Percentiles rank a stretch among this genome's conserved stretches.
phyloP scores from a whole-genome alignment of 2,888 invertebrate genomes.

The Protodeltote pygarga region DNA sequence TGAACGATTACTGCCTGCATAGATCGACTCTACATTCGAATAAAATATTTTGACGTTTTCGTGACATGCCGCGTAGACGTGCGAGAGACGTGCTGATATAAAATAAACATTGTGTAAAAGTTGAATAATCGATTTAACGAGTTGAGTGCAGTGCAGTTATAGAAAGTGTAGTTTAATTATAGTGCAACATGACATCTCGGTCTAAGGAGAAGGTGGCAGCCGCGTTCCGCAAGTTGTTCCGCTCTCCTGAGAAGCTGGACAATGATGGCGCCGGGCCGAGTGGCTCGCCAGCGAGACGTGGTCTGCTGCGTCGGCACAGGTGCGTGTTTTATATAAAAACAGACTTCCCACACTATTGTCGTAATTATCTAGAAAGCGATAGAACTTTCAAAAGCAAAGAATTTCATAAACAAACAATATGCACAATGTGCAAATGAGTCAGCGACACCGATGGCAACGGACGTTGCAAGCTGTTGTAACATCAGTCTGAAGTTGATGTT shows the following conservation, averaged over 20 bases:
- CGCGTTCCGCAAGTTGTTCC: slow-evolving; percentile 92
- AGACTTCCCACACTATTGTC: too few species aligned
- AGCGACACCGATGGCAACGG: slow-evolving; percentile 24
- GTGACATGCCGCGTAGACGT: slow-evolving; percentile 66
- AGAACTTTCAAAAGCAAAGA: slow-evolving; percentile 20
- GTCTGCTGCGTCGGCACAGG: slow-evolving; percentile 83
- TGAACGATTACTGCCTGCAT: slow-evolving; percentile 42
- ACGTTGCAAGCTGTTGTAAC: slow-evolving; percentile 43
- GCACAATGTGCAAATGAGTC: slow-evolving; percentile 36
- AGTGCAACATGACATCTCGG: slow-evolving; percentile 90
- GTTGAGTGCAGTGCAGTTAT: slow-evolving; percentile 63
- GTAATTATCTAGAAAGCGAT: neutral
- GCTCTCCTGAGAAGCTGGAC: slow-evolving; percentile 90
- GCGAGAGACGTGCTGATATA: slow-evolving; percentile 50
- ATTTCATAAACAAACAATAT: slow-evolving; percentile 38
- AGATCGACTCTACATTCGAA: slow-evolving; percentile 53
- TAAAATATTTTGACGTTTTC: slow-evolving; percentile 63
- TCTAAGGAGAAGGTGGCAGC: slow-evolving; percentile 94
- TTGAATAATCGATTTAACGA: slow-evolving; percentile 53
- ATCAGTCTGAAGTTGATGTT: slow-evolving; percentile 45
- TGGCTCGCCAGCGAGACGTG: slow-evolving; percentile 87
- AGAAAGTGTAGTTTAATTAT: slow-evolving; percentile 59
- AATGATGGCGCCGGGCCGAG: slow-evolving; percentile 88
- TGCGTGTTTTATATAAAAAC: too few species aligned
- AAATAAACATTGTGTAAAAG: slow-evolving; percentile 58